A percentile compares a stretch with the other conserved stretches of the same genome.
Conservation (phyloP, 2,888 invertebrate genomes). For the Tetanocera ferruginea region DNA sequence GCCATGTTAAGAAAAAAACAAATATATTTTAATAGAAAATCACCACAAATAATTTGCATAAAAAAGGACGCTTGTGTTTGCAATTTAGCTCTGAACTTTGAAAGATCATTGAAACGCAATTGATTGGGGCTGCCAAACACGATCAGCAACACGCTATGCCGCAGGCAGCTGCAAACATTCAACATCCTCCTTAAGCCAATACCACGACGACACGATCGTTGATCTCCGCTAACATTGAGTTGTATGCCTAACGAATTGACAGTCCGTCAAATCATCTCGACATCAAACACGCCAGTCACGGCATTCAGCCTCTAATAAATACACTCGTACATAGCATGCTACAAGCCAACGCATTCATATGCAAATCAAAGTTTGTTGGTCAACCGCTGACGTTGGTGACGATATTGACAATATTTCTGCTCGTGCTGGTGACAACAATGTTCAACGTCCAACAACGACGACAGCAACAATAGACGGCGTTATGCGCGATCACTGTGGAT, state of each 20-base stretch:
- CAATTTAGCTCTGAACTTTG: background rate
- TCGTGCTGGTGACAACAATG: too few species aligned
- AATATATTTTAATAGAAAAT: background rate
- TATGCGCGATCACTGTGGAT: background rate
- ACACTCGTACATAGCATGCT: background rate
- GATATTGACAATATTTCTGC: too few species aligned
- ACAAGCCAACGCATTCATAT: slow-evolving; percentile 55
- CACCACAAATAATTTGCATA: background rate
- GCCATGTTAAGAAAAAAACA: background rate
- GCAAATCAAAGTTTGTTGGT: slow-evolving; percentile 51
- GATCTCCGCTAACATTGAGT: slow-evolving; percentile 9
- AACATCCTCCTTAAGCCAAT: background rate
- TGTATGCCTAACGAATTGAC: slow-evolving; percentile 30
- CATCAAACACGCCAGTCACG: slow-evolving; percentile 22
- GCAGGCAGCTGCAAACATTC: background rate
- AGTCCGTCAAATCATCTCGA: slow-evolving; percentile 31
- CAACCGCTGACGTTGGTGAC: too few species aligned
- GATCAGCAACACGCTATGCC: background rate
- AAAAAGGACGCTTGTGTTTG: background rate
- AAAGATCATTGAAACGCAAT: background rate
- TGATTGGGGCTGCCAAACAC: background rate
- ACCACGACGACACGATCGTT: slow-evolving; percentile 5
- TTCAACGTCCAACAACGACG: too few species aligned
- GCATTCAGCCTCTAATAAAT: slow-evolving; percentile 18
- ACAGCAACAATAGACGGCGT: background rate